Conservation (phyloP, 2,113 vertebrate species). For the Xerus inauris region DNA sequence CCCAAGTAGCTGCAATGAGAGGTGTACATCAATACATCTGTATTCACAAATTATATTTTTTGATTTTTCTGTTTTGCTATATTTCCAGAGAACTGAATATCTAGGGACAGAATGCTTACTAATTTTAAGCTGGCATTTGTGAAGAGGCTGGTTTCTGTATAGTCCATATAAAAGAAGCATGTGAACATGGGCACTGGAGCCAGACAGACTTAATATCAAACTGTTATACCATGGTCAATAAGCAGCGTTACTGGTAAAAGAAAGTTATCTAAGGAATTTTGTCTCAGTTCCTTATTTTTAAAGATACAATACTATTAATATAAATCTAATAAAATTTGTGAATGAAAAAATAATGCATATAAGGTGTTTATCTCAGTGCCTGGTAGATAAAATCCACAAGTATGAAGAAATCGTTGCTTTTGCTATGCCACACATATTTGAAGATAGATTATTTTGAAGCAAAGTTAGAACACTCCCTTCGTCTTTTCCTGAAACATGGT, state of each 20-base stretch:
- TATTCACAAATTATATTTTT: neutral
- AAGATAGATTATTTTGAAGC: neutral
- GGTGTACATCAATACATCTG: no score
- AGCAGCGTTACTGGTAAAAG: neutral
- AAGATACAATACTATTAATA: neutral
- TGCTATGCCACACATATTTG: neutral
- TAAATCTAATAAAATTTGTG: neutral
- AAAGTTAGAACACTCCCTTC: neutral
- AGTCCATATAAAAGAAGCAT: neutral
- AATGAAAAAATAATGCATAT: neutral
- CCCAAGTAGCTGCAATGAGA: no score
- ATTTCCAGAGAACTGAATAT: neutral
- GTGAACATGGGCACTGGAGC: neutral
- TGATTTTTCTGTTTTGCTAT: neutral
- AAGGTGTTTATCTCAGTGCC: neutral
- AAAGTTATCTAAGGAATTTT: neutral
- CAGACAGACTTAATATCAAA: neutral
- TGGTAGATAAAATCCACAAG: neutral
- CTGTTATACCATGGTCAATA: neutral
- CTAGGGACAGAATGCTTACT: neutral
- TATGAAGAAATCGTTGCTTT: neutral
- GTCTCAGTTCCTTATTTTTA: neutral
- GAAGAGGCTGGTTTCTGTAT: neutral
- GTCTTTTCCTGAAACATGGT: constrained; percentile 9
- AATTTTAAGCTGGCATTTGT: neutral